A percentile compares a stretch with the other conserved stretches of the same genome.
phyloP scores from a whole-genome alignment of 1,140 invertebrate species.

The Pygmarrhopalites habei region DNA sequence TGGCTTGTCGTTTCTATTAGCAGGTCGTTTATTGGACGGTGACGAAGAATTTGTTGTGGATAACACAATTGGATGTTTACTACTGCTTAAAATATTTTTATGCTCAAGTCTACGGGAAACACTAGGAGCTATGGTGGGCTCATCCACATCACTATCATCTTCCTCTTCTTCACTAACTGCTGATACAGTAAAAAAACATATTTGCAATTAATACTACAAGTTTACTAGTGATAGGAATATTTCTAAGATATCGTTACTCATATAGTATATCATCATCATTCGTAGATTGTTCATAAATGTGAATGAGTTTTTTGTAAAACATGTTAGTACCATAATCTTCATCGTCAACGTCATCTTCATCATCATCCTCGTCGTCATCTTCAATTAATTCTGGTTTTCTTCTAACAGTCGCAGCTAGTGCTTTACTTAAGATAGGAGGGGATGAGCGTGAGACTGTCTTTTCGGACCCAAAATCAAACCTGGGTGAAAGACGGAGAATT shows the following conservation, averaged over 20 bases:
- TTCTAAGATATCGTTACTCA: no score
- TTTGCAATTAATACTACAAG: no score
- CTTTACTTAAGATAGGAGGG: no score
- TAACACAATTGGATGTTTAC: no score
- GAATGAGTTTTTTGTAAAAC: no score
- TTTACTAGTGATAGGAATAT: no score
- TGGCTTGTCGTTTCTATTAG: constrained; percentile 6
- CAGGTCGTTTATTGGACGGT: background rate
- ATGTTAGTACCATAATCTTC: constrained; percentile 43
- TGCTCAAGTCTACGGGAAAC: no score
- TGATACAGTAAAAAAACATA: no score
- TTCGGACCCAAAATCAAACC: background rate
- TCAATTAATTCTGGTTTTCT: constrained; percentile 17
- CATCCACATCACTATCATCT: constrained; percentile 44
- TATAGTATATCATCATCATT: no score
- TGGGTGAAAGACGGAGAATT: constrained; percentile 16
- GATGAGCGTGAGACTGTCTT: background rate
- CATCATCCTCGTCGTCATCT: constrained; percentile 24
- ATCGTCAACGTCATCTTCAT: constrained; percentile 40
- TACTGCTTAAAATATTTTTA: no score
- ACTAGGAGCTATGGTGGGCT: background rate
- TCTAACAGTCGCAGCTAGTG: constrained; percentile 13
- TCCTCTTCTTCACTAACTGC: constrained; percentile 40
- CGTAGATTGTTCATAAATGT: no score
- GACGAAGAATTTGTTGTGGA: background rate